Evolutionary conservation across 2,113 vertebrate genomes (phyloP), one percentile per base, ranked within the genome.

Genomic region (Morone saxatilis): DNA sequence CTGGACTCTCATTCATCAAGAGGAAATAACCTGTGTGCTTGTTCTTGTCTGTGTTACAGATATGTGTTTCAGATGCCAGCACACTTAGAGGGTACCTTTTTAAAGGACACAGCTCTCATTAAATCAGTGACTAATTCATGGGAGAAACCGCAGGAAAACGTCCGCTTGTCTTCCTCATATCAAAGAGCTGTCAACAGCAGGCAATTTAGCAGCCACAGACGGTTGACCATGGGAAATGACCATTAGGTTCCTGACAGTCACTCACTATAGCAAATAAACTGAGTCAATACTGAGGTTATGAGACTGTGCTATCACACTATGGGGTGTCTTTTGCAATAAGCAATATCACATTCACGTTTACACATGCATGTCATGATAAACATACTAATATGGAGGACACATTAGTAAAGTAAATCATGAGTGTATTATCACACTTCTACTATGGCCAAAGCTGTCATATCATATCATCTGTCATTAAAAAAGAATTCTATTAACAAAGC

Each of bases 131-230:
- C 36, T 85, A 36, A 43, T 80, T 77, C 51, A 43, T 19, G 25
- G 36, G 31, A 54, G 8, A 50, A 76, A 41, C 59, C 12, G 5
- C 19, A 36, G 61, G 78, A 50, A 74, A 73, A 84, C 17, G 16
- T 71, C 47, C 19, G 31, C 72, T 75, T 47, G 65, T 84, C 67
- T 50, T 59, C 45, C 53, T 47, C 38, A 31, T 67, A 56, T 86
- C 51, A 80, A 62, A 68, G 74, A 84, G 81, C 86, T 86, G 67
- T 92, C 87, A 88, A 56, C 91, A 74, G 81, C 76, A 77, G 72
- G 81, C 66, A 87, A 91, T 86, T 82, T 36, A 72, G 74, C 71
- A 68, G 68, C 68, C n/a, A 4, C 75, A 43, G 45, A 43, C 19
- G 43, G 60, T 4, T 56, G 60, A 71, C 40, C 12, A 43, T 36